A percentile compares a stretch with the other conserved stretches of the same genome.
These are phyloP conservation scores for Macaria notata DNA, from an alignment of 2,888 invertebrate genomes.

Conservation along the genomic window DNA sequence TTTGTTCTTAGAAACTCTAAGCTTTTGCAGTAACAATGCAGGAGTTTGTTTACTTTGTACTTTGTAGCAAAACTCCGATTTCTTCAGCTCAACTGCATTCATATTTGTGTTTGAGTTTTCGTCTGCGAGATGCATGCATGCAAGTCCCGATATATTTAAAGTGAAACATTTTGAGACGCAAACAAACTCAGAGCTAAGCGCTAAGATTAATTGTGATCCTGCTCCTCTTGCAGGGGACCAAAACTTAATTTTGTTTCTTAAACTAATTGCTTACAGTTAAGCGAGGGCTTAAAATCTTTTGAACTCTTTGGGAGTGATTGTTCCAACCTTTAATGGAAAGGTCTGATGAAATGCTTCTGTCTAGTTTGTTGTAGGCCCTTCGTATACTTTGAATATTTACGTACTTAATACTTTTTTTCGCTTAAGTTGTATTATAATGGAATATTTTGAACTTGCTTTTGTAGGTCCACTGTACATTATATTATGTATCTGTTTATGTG, in stretches of 20 bases:
- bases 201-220: constrained; percentile 72
- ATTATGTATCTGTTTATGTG: no score
- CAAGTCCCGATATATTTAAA: constrained; percentile 25
- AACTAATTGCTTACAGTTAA: constrained; percentile 59
- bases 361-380: constrained; percentile 4
- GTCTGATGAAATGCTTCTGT: constrained; percentile 23
- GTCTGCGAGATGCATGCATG: constrained; percentile 25
- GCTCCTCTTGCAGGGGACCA: constrained; percentile 59
- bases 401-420: no score
- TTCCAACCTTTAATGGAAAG: constrained; percentile 30
- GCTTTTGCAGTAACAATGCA: not conserved
- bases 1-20: not conserved
- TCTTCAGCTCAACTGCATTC: not conserved
- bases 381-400: no score
- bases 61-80: no score
- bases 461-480: no score
- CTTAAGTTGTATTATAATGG: no score
- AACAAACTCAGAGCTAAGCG: constrained; percentile 52
- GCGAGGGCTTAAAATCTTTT: constrained; percentile 57
- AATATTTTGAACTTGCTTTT: no score
- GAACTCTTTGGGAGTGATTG: constrained; percentile 43
- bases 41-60: not conserved
- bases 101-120: not conserved
- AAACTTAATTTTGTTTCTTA: constrained; percentile 73
- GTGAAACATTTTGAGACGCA: constrained; percentile 27